Base-by-base conservation (phyloP, 2,797 vertebrate species). In the Sparidentex hasta region DNA sequence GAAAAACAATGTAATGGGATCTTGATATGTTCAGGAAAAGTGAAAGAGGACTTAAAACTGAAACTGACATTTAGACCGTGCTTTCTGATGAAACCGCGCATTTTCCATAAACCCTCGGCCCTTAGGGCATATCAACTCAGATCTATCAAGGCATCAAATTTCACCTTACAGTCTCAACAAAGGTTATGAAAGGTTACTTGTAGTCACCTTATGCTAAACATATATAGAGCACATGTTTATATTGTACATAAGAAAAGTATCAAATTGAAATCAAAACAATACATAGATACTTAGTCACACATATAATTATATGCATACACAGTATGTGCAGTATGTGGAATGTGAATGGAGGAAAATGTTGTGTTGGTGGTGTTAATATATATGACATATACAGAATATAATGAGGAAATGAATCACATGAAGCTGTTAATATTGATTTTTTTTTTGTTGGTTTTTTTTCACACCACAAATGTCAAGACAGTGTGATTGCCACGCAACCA, bases 31-130 rank as follows among this genome's bases (percentile, higher is more conserved):
- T 2, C 7, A 33, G 0, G 7, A 11, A 54, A 72, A 70, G 16
- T 63, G 44, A 88, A 87, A 76, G 46, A 65, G 47, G 66, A 81
- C 1, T 38, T 55, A 48, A 78, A 82, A 78, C 25, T 77, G 75
- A 85, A 86, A 87, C n/a, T 72, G 3, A 6, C 0, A 27, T 13
- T 7, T 0, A n/a, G 47, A n/a, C 2, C 7, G 11, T 8, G 0
- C 0, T 62, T 82, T 88, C 33, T 13, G 3, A 1, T 46, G 11
- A 90, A 90, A 81, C n/a, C 1, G 7, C 38, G 7, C 8, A 13
- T 70, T 82, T 87, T 52, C 7, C 51, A 33, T 44, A 9, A 81
- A 74, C 6, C 20, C 27, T 11, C 0, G 68, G 74, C 4, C 18
- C 11, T 50, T 16, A 48, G 2, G 1, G 4, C 1, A 54, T 0